phyloP scores from a whole-genome alignment of 2,113 vertebrate species.

The Phyllostomus hastatus region DNA sequence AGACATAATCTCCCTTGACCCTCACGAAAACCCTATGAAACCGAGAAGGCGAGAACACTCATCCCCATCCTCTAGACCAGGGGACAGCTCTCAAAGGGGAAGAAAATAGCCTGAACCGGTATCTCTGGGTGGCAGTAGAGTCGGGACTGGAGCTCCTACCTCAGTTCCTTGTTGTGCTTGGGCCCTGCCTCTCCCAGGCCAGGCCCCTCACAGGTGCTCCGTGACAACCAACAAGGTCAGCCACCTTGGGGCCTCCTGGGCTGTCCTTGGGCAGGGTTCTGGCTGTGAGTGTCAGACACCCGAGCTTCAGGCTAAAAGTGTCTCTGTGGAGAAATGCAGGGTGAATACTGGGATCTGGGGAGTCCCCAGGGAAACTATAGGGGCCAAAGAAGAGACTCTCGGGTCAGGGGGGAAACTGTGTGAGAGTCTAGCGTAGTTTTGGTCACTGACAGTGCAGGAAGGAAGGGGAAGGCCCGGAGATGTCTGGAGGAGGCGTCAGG shows the following conservation, averaged over 20 bases:
- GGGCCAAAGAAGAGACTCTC: background rate
- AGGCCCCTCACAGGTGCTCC: background rate
- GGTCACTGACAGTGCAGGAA: background rate
- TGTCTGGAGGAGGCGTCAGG: background rate
- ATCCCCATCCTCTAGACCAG: background rate
- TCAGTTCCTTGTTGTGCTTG: fast-evolving
- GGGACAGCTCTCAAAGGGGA: background rate
- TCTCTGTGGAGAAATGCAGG: background rate
- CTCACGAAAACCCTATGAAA: background rate
- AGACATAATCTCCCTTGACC: background rate
- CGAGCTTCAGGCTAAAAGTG: background rate
- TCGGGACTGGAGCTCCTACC: background rate
- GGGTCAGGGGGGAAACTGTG: background rate
- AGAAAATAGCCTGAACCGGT: too few species aligned
- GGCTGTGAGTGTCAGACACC: background rate
- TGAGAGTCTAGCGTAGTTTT: background rate
- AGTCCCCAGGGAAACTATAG: background rate
- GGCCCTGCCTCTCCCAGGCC: background rate
- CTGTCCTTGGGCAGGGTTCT: background rate
- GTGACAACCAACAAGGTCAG: background rate
- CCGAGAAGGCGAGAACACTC: background rate
- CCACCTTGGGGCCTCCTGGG: background rate
- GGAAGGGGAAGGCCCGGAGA: background rate
- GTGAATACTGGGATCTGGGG: background rate
- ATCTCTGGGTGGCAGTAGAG: too few species aligned